Base-by-base conservation (phyloP, 64 coral and sea anemone species). In the Cladopsammia gracilis region DNA sequence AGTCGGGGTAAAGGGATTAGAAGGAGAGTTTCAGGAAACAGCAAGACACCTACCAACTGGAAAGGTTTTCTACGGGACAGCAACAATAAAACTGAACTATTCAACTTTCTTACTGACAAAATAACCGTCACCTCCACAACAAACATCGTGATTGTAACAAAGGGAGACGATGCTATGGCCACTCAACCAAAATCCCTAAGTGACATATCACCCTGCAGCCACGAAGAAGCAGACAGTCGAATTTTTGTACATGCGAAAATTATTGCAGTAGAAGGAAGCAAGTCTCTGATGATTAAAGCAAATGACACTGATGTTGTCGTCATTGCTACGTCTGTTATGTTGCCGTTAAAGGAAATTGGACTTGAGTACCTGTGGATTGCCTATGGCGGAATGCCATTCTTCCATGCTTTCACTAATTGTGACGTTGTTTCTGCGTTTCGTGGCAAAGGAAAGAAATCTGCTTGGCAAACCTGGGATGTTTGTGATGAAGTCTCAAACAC, bases 301-400 rank as follows among this genome's bases (percentile, higher is more conserved):
- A 90, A 90, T 62, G 76, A 94, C 76, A 89, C 92, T 68, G 92
- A 93, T 23, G 65, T 89, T 24, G 62, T 93, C 44, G 91, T 93
- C 48, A 58, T 78, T 78, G 91, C 91, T 18, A 22, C 57, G n/a
- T n/a, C 57, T 74, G 72, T 77, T 10, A 80, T 94, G 64, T 57
- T 25, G 48, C 12, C 75, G 12, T 89, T 94, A 58, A 51, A 83
- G 65, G 62, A 94, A 57, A 23, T 89, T 10, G 92, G 92, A 43
- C 65, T 94, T 80, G 86, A 94, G 11, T 24, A 72, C 43, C 4
- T 94, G 25, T 94, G 92, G 86, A 70, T 94, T 74, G 57, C 86
- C 34, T 89, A 76, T 77, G 87, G 87, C 76, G 91, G 52, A 60
- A 24, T 93, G 82, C 91, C 57, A 52, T 93, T 93, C 65, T 93